Percentiles rank a stretch among this genome's conserved stretches.
phyloP scores from a whole-genome alignment of 2,113 vertebrate species.

The Ammodramus savannarum region DNA sequence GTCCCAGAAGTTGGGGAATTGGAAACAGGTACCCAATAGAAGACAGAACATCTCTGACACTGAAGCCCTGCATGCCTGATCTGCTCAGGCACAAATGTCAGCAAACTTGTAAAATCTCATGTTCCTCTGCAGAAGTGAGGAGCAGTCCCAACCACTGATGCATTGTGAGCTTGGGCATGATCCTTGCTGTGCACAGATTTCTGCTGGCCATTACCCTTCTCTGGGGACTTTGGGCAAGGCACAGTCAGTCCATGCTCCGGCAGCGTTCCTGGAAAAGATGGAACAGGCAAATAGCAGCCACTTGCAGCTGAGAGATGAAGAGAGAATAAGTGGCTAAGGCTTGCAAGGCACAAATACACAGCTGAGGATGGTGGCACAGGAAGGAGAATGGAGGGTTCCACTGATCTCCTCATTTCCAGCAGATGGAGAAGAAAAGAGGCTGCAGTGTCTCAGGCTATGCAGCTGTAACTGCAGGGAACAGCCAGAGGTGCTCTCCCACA shows the following conservation, averaged over 20 bases:
- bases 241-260: background rate
- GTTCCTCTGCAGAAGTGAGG: background rate
- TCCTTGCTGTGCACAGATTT: background rate
- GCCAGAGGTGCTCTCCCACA: background rate
- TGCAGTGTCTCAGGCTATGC: background rate
- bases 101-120: background rate
- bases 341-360: background rate
- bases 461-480: background rate
- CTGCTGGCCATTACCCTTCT: background rate
- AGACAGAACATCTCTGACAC: background rate
- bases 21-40: too few relatives aligned
- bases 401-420: background rate
- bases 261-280: background rate
- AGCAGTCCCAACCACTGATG: fast-evolving
- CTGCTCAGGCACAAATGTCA: background rate
- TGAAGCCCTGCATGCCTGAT: background rate
- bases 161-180: background rate
- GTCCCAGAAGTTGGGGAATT: too few relatives aligned
- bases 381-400: background rate
- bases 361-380: background rate
- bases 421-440: background rate
- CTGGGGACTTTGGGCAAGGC: background rate
- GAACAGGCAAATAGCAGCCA: background rate
- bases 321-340: background rate
- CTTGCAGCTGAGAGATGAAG: background rate